These are phyloP conservation scores for Melanotaenia nigrans DNA, from an alignment of 2,797 vertebrate genomes.

Conservation along the genomic window DNA sequence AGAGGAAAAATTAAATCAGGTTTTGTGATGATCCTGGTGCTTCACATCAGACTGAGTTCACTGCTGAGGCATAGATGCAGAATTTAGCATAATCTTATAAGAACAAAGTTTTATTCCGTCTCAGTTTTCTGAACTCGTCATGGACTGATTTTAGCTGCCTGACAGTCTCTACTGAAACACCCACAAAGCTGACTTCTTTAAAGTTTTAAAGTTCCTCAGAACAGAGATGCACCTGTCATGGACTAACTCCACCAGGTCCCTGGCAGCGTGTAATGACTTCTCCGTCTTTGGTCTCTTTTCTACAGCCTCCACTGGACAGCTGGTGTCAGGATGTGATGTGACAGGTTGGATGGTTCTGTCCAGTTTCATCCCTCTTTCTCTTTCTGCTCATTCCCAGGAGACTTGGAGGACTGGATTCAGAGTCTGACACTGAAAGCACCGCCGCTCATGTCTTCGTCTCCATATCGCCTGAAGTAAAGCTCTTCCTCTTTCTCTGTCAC, in stretches of 20 bases:
- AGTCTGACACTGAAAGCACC: conserved; percentile 10
- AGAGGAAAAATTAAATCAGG: too few species aligned
- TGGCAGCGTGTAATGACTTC: conserved; percentile 10
- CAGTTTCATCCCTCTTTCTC: conserved; percentile 9
- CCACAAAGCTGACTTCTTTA: neutral
- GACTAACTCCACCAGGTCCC: neutral
- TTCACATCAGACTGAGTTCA: too few species aligned
- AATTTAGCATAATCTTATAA: too few species aligned
- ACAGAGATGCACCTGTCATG: neutral
- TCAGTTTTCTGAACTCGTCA: neutral
- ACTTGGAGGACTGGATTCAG: conserved; percentile 5
- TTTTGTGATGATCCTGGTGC: too few species aligned
- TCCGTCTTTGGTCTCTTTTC: neutral
- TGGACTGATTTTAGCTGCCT: neutral
- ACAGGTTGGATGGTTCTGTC: conserved; percentile 17
- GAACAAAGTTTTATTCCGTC: too few species aligned
- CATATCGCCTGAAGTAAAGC: conserved; percentile 3
- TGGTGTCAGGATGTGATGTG: conserved; percentile 30
- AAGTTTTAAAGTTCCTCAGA: neutral
- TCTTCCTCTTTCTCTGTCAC: conserved; percentile 5
- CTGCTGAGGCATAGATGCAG: too few species aligned
- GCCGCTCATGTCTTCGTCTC: neutral
- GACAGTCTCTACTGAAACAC: neutral
- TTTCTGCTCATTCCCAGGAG: conserved; percentile 11
- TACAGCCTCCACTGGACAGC: neutral